phyloP scores from a whole-genome alignment of 2,797 vertebrate genomes.

The Clarias platycephalus region DNA sequence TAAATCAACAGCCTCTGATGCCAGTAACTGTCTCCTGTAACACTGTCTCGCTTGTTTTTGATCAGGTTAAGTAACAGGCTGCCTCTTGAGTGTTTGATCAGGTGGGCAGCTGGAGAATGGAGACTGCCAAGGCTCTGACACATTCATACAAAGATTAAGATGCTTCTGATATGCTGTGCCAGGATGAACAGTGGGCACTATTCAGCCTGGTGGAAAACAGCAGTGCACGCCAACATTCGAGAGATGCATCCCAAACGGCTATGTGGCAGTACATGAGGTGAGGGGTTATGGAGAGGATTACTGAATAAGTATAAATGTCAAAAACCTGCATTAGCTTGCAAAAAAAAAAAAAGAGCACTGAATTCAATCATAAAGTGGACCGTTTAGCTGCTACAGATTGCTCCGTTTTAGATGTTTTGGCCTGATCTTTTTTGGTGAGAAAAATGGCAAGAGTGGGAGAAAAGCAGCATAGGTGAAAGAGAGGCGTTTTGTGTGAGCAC shows the following conservation, averaged over 20 bases:
- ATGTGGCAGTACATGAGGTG: conserved; percentile 12
- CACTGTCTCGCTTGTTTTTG: background rate
- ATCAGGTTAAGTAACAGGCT: conserved; percentile 37
- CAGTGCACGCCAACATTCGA: conserved; percentile 17
- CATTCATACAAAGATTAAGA: conserved; percentile 43
- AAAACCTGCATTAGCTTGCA: background rate
- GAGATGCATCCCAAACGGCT: conserved; percentile 35
- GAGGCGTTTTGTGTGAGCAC: conserved; percentile 14
- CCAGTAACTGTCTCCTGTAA: background rate
- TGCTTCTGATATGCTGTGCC: conserved; percentile 36
- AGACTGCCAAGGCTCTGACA: conserved; percentile 41
- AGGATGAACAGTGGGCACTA: conserved; percentile 46
- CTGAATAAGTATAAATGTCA: conserved; percentile 20
- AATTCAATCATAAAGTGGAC: too few relatives aligned
- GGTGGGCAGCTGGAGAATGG: conserved; percentile 37
- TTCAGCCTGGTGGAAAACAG: conserved; percentile 45
- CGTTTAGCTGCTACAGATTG: background rate
- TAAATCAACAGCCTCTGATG: background rate
- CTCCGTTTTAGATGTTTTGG: background rate
- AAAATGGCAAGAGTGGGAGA: conserved; percentile 23
- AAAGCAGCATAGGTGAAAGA: conserved; percentile 8
- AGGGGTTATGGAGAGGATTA: conserved; percentile 29
- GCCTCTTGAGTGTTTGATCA: conserved; percentile 28
- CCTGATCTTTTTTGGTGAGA: background rate
- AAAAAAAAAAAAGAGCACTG: background rate